Evolutionary conservation across 2,888 invertebrate genomes (phyloP).

Genomic region (Drosophila peninsularis): DNA sequence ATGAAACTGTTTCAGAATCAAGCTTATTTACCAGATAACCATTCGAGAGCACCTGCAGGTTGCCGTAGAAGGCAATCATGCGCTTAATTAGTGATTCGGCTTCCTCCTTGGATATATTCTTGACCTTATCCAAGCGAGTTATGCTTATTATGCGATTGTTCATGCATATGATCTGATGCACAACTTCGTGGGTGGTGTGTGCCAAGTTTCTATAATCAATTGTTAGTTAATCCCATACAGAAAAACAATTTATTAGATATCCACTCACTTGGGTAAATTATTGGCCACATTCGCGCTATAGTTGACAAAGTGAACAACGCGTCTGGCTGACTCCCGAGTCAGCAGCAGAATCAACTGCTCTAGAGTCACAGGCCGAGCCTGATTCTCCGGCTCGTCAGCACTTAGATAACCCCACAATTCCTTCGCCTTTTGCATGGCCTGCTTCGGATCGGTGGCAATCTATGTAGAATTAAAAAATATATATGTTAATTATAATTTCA

Average conservation of each 20-base stretch:
- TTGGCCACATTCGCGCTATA: constrained; percentile 87
- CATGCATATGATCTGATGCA: constrained; percentile 87
- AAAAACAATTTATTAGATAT: neutral
- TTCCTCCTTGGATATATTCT: constrained; percentile 86
- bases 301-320: constrained; percentile 91
- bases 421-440: constrained; percentile 90
- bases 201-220: constrained; percentile 84
- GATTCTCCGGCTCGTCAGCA: constrained; percentile 93
- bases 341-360: constrained; percentile 91
- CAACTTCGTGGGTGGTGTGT: constrained; percentile 86
- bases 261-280: constrained; percentile 87
- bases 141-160: constrained; percentile 89
- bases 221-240: neutral
- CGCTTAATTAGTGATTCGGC: constrained; percentile 84
- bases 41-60: constrained; percentile 79
- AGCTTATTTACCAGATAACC: constrained; percentile 73
- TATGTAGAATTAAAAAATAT: constrained; percentile 72
- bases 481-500: no score
- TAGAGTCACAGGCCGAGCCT: constrained; percentile 91
- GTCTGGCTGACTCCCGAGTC: constrained; percentile 91
- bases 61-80: constrained; percentile 77
- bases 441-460: constrained; percentile 91
- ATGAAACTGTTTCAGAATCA: neutral
- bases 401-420: constrained; percentile 90
- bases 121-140: constrained; percentile 87